Evolutionary conservation across 1,140 invertebrate genomes (phyloP).

Genomic region (Trichogramma pretiosum): DNA sequence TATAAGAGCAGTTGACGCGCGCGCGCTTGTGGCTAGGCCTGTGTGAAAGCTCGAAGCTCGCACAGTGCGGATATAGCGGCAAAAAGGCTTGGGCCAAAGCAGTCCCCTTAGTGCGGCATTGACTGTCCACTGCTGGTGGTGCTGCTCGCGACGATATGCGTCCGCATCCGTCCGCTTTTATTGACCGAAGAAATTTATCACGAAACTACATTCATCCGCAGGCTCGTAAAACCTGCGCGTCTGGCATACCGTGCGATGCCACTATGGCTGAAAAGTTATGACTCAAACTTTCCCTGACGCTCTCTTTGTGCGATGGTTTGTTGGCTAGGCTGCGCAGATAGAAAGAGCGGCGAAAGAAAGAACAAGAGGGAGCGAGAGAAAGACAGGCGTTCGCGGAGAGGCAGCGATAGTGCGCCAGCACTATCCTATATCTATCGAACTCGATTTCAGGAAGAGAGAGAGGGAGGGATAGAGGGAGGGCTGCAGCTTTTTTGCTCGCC

Average conservation of each 20-base stretch:
- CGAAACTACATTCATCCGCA: slow-evolving; percentile 21
- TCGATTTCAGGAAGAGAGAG: too few species aligned
- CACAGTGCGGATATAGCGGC: background rate
- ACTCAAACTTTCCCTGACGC: slow-evolving; percentile 4
- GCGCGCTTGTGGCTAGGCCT: too few species aligned
- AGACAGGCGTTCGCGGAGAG: too few species aligned
- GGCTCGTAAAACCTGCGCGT: slow-evolving; percentile 28
- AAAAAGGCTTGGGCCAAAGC: background rate
- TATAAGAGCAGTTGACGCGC: too few species aligned
- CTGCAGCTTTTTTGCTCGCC: too few species aligned
- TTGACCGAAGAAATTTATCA: slow-evolving; percentile 24
- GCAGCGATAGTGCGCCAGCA: too few species aligned
- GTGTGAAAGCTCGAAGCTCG: too few species aligned
- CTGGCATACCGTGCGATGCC: slow-evolving; percentile 17
- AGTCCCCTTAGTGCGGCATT: slow-evolving; percentile 1
- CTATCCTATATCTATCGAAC: too few species aligned
- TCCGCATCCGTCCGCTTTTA: too few species aligned
- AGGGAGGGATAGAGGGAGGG: too few species aligned
- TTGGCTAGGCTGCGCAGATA: too few species aligned
- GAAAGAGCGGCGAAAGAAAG: background rate
- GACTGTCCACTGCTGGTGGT: background rate
- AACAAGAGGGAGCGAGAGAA: slow-evolving; percentile 1
- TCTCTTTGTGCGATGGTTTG: slow-evolving; percentile 8
- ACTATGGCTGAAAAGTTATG: slow-evolving; percentile 19
- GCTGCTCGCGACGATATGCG: too few species aligned